Percentiles rank a stretch among this genome's conserved stretches.
Evolutionary conservation across 1,140 invertebrate genomes (phyloP).

Genomic region (Drosophila hydei): DNA sequence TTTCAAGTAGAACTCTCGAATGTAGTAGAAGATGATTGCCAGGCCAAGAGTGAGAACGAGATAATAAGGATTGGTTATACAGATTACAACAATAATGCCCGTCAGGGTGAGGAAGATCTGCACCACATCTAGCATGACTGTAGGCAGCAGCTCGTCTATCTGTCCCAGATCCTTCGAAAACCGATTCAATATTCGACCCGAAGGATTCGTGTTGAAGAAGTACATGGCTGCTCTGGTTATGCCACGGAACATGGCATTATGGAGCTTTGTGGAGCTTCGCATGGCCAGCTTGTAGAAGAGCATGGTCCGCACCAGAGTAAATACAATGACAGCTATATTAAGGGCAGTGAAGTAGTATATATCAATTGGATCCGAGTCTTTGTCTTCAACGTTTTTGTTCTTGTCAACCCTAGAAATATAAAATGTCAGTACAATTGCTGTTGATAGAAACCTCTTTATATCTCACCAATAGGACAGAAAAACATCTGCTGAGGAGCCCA

Average conservation of each 20-base stretch:
- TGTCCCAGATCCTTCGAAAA: slow-evolving; percentile 91
- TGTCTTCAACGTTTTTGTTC: slow-evolving; percentile 29
- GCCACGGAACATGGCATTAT: slow-evolving; percentile 62
- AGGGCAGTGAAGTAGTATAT: slow-evolving; percentile 64
- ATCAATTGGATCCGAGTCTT: slow-evolving; percentile 39
- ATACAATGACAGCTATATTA: slow-evolving; percentile 64
- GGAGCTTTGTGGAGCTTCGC: slow-evolving; percentile 56
- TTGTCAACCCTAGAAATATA: slow-evolving; percentile 49
- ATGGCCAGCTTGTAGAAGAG: slow-evolving; percentile 67
- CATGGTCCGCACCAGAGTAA: slow-evolving; percentile 51
- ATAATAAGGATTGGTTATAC: slow-evolving; percentile 91
- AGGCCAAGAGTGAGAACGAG: slow-evolving; percentile 89
- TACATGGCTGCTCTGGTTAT: slow-evolving; percentile 86
- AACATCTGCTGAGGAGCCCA: slow-evolving; percentile 52
- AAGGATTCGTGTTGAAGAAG: slow-evolving; percentile 92
- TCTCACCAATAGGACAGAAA: slow-evolving; percentile 64
- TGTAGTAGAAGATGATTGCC: slow-evolving; percentile 88
- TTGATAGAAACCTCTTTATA: background rate
- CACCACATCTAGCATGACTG: slow-evolving; percentile 90
- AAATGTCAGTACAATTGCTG: background rate
- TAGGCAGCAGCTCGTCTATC: slow-evolving; percentile 94
- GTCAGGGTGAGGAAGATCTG: slow-evolving; percentile 88
- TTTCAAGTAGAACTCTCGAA: slow-evolving; percentile 91
- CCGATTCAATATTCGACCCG: slow-evolving; percentile 89
- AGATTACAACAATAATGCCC: slow-evolving; percentile 88